Evolutionary conservation across 2,888 invertebrate genomes (phyloP).

Genomic region (Cacoxenus indagator): DNA sequence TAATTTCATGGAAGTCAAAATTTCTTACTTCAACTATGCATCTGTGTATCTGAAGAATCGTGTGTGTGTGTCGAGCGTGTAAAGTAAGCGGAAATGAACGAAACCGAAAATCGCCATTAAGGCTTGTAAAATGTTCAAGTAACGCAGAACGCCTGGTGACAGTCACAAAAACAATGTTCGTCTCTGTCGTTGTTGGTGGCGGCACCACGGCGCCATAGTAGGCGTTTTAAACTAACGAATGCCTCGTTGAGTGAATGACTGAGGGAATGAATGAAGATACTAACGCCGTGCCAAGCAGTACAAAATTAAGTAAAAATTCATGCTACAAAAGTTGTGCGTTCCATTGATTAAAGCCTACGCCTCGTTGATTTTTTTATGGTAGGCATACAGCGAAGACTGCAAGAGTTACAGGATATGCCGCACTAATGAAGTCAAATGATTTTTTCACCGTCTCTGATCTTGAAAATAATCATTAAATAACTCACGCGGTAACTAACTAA

Average conservation of each 20-base stretch:
- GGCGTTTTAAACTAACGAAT: slow-evolving; percentile 3
- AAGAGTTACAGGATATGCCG: background rate
- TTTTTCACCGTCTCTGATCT: background rate
- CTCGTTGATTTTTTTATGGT: background rate
- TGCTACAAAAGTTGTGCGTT: background rate
- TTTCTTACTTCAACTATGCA: background rate
- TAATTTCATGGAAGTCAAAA: slow-evolving; percentile 11
- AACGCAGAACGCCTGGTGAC: background rate
- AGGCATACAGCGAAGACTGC: background rate
- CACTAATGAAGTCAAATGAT: background rate
- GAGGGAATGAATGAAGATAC: background rate
- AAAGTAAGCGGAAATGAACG: background rate
- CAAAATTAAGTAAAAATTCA: background rate
- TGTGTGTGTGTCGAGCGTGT: background rate
- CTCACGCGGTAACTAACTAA: background rate
- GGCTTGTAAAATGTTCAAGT: slow-evolving; percentile 12
- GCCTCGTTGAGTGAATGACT: background rate
- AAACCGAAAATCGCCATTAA: background rate
- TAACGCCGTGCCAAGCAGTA: background rate
- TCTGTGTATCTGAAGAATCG: background rate
- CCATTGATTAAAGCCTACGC: slow-evolving; percentile 11
- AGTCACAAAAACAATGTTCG: background rate
- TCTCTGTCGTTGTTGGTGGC: background rate
- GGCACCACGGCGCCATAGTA: slow-evolving; percentile 11
- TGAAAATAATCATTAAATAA: background rate